Percentiles rank a stretch among this genome's conserved stretches.
Conservation (phyloP, 2,113 vertebrate genomes). For the Dromiciops gliroides region DNA sequence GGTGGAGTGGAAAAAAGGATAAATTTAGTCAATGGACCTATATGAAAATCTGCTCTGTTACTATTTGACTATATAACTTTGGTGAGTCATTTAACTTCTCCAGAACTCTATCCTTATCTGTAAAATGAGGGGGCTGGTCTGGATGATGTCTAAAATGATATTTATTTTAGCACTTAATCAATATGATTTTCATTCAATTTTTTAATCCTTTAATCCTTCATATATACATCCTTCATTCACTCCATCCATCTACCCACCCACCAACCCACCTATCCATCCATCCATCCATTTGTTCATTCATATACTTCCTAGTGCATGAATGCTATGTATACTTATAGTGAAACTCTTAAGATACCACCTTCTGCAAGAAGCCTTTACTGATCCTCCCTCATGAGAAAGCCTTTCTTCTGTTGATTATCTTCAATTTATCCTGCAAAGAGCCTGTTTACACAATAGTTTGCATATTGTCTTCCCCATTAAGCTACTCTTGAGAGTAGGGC, state of each 20-base stretch:
- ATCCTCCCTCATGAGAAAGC: not conserved
- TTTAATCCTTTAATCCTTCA: too few relatives aligned
- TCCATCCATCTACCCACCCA: too few relatives aligned
- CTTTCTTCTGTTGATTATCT: not conserved
- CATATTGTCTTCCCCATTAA: not conserved
- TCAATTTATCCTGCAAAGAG: not conserved
- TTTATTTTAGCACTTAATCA: too few relatives aligned
- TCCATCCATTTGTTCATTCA: too few relatives aligned
- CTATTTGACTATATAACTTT: not conserved
- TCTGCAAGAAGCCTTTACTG: not conserved
- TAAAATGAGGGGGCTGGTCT: too few relatives aligned
- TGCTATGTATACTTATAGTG: too few relatives aligned
- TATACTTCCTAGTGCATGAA: too few relatives aligned
- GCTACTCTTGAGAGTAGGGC: not conserved
- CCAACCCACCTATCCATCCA: too few relatives aligned
- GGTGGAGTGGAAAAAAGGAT: not conserved
- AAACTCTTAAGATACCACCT: not conserved
- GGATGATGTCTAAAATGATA: too few relatives aligned
- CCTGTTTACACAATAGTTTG: not conserved
- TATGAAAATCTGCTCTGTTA: not conserved
- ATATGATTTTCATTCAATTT: too few relatives aligned
- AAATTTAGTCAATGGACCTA: not conserved
- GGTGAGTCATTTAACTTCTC: not conserved
- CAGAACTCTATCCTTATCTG: not conserved
- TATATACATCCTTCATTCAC: not conserved